These are phyloP conservation scores for Amblyopsis rosae DNA, from an alignment of 2,113 vertebrate genomes.

Conservation along the genomic window DNA sequence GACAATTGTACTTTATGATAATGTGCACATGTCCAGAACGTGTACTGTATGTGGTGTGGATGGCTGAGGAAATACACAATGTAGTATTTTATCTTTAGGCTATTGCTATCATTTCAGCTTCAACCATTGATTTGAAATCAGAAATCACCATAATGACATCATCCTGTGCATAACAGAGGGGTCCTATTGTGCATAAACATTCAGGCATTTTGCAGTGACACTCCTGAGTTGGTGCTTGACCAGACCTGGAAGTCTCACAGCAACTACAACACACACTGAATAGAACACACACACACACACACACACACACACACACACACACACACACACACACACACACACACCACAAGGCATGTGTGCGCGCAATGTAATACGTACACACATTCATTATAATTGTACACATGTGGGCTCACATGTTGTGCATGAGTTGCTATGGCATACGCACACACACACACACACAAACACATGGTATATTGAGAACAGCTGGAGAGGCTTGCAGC, in stretches of 20 bases:
- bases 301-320: conserved; percentile 11
- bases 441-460: neutral
- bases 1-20: conserved; percentile 31
- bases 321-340: conserved; percentile 1
- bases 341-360: neutral
- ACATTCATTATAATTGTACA: neutral
- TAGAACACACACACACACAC: neutral
- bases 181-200: conserved; percentile 22
- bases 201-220: conserved; percentile 51
- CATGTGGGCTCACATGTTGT: neutral
- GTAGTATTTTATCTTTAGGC: neutral
- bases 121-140: no score
- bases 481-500: conserved; percentile 66
- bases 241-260: neutral
- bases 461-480: conserved; percentile 46
- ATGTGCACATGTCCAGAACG: neutral
- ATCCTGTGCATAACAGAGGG: neutral
- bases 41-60: neutral
- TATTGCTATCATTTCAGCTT: no score
- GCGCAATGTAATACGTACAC: neutral
- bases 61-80: neutral
- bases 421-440: neutral
- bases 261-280: conserved; percentile 9
- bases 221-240: conserved; percentile 40
- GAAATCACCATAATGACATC: no score